phyloP scores from a whole-genome alignment of 2,888 invertebrate genomes.

The Spilosoma lubricipeda region DNA sequence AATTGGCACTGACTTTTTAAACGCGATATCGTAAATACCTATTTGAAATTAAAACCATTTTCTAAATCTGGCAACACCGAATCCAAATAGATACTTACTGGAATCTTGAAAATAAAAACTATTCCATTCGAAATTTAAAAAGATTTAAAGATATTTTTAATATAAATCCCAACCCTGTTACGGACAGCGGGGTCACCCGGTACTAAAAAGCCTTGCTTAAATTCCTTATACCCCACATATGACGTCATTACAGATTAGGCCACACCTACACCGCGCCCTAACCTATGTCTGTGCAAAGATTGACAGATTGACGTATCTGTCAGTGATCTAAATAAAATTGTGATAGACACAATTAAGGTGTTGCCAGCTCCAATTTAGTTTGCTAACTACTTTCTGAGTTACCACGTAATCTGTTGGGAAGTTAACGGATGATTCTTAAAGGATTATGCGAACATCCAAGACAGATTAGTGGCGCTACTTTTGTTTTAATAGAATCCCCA shows the following conservation, averaged over 20 bases:
- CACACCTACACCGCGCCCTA: conserved; percentile 45
- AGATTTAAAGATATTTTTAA: neutral
- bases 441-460: neutral
- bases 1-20: neutral
- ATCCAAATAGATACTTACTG: neutral
- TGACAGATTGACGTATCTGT: conserved; percentile 27
- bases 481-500: neutral
- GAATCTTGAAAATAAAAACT: neutral
- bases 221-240: conserved; percentile 48
- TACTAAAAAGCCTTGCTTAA: conserved; percentile 42
- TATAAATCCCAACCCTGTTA: conserved; percentile 1
- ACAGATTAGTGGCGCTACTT: neutral
- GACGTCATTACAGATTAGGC: conserved; percentile 55
- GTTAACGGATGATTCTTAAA: neutral
- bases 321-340: neutral
- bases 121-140: no score
- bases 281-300: conserved; percentile 26
- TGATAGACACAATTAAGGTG: neutral
- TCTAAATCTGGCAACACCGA: neutral
- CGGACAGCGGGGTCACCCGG: conserved; percentile 33
- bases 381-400: neutral
- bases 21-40: no score
- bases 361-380: neutral
- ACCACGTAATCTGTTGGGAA: neutral
- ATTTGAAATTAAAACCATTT: neutral